A percentile compares a stretch with the other conserved stretches of the same genome.
Evolutionary conservation across 2,888 invertebrate species (phyloP).

Genomic region (Synanthedon andrenaeformis): DNA sequence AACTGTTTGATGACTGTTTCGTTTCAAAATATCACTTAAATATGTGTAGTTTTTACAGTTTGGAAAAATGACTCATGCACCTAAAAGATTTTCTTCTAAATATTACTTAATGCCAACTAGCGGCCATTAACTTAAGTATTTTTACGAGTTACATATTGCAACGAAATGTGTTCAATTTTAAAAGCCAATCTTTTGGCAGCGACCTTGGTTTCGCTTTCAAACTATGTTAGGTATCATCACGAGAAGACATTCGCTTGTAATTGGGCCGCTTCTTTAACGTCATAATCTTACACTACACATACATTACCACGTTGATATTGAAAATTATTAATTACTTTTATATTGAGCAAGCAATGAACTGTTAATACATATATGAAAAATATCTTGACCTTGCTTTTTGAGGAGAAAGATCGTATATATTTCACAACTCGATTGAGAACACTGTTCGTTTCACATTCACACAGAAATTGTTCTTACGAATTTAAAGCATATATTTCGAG

Average conservation of each 20-base stretch:
- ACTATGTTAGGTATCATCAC: conserved; percentile 18
- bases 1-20: no score
- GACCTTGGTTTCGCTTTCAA: conserved; percentile 53
- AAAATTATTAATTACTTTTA: neutral
- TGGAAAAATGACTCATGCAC: neutral
- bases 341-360: neutral
- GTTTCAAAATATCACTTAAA: no score
- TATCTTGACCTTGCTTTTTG: neutral
- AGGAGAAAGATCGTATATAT: neutral
- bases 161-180: conserved; percentile 15
- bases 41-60: no score
- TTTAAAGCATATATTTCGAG: no score
- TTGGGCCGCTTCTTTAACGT: neutral
- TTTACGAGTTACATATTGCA: conserved; percentile 18
- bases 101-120: conserved; percentile 18
- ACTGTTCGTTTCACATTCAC: neutral
- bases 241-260: conserved; percentile 10
- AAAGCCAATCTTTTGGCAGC: conserved; percentile 6
- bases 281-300: neutral
- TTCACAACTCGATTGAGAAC: neutral
- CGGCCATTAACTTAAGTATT: conserved; percentile 18
- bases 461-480: no score
- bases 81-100: conserved; percentile 5
- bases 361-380: neutral
- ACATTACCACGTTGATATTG: neutral